phyloP scores from a whole-genome alignment of 2,797 vertebrate species.

The Acanthiza pusilla region DNA sequence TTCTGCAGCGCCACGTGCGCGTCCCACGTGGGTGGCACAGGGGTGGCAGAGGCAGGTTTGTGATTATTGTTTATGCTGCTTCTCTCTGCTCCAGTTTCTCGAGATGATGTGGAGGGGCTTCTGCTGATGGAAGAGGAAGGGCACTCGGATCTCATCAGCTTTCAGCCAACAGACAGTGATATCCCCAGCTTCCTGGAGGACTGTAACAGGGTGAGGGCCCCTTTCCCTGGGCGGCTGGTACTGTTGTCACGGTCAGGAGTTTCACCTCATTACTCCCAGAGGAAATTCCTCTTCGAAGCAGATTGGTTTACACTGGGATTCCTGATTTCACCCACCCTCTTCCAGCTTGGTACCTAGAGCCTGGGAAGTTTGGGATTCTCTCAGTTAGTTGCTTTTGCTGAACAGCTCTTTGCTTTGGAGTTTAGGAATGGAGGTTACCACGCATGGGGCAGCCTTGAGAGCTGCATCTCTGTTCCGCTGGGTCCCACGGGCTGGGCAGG shows the following conservation, averaged over 20 bases:
- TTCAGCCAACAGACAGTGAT: conserved; percentile 96
- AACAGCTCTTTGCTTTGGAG: background rate
- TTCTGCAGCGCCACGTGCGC: conserved; percentile 4
- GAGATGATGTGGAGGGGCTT: conserved; percentile 88
- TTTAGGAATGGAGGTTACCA: background rate
- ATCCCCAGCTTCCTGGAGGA: conserved; percentile 97
- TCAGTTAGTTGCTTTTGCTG: background rate
- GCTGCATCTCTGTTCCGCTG: background rate
- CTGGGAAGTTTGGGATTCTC: background rate
- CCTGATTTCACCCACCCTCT: background rate
- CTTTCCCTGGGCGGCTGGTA: conserved; percentile 68
- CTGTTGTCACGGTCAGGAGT: conserved; percentile 26
- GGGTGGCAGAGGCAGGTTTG: background rate
- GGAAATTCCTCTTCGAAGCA: background rate
- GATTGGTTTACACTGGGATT: background rate
- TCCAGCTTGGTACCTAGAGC: background rate
- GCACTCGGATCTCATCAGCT: conserved; percentile 92
- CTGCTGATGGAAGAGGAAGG: conserved; percentile 92
- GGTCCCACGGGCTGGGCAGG: background rate
- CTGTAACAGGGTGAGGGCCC: conserved; percentile 86
- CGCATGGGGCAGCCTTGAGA: background rate
- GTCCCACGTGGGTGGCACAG: background rate
- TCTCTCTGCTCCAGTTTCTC: conserved; percentile 69
- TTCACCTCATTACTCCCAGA: background rate
- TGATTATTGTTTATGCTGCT: background rate